Percentiles rank a stretch among this genome's conserved stretches.
Conservation (phyloP, 2,888 invertebrate genomes). For the Gymnosoma rotundatum region DNA sequence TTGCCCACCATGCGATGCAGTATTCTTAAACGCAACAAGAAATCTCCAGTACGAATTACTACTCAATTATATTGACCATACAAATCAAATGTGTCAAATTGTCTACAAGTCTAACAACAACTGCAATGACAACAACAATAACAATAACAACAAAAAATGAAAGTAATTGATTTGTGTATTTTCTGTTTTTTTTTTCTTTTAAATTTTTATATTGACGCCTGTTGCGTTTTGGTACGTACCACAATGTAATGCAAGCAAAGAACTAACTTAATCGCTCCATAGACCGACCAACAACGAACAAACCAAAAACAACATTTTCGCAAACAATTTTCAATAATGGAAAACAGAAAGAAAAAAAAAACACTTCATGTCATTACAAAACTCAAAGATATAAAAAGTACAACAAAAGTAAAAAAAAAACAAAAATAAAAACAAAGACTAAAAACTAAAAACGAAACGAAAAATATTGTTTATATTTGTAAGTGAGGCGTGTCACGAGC, state of each 20-base stretch:
- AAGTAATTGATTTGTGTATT: slow-evolving; percentile 15
- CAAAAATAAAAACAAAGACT: not conserved
- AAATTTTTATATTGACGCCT: slow-evolving; percentile 57
- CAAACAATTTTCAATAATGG: slow-evolving; percentile 55
- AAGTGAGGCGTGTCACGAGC: slow-evolving; percentile 71
- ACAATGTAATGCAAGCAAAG: slow-evolving; percentile 47
- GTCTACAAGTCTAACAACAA: slow-evolving; percentile 63
- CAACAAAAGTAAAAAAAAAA: slow-evolving; percentile 9
- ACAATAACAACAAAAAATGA: not conserved
- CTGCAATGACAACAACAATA: slow-evolving; percentile 4
- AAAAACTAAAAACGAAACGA: slow-evolving; percentile 19
- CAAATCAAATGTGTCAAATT: slow-evolving; percentile 70
- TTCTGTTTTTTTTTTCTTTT: not conserved
- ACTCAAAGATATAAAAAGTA: slow-evolving; percentile 20
- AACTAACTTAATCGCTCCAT: not conserved
- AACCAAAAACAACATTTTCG: slow-evolving; percentile 37
- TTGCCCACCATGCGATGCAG: slow-evolving; percentile 57
- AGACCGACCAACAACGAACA: slow-evolving; percentile 1
- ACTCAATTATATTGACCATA: slow-evolving; percentile 68
- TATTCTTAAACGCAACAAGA: slow-evolving; percentile 43
- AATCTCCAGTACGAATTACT: slow-evolving; percentile 53
- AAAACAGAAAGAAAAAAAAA: slow-evolving; percentile 35
- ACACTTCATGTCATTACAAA: slow-evolving; percentile 50
- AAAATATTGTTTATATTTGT: slow-evolving; percentile 62
- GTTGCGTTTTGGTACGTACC: slow-evolving; percentile 70